phyloP scores from a whole-genome alignment of 2,888 invertebrate genomes.

The Polyommatus icarus region DNA sequence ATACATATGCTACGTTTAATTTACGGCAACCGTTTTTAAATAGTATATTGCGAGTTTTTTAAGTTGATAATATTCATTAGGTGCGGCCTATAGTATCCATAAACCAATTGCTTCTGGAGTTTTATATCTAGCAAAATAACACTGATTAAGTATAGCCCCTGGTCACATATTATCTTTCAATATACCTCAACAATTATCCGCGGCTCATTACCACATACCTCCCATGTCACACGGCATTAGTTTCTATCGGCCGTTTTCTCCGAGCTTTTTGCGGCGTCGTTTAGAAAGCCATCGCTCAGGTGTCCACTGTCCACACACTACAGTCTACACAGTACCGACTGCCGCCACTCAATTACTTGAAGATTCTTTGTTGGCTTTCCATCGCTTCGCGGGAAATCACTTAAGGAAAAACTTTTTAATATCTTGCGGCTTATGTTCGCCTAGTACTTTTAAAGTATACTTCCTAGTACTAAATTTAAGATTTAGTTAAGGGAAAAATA shows the following conservation, averaged over 20 bases:
- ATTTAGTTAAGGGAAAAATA: too few relatives aligned
- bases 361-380: conserved; percentile 19
- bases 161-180: background rate
- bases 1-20: too few relatives aligned
- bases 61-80: too few relatives aligned
- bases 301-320: conserved; percentile 68
- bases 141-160: background rate
- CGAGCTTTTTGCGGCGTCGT: conserved; percentile 66
- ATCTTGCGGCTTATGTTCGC: background rate
- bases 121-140: too few relatives aligned
- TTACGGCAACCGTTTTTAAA: too few relatives aligned
- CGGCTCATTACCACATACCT: conserved; percentile 36
- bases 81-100: too few relatives aligned
- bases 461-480: too few relatives aligned
- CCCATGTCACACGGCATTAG: conserved; percentile 64
- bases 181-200: background rate
- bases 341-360: conserved; percentile 30
- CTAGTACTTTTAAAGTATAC: background rate
- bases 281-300: conserved; percentile 78
- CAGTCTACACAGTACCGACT: conserved; percentile 61
- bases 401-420: background rate
- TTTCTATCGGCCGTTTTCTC: conserved; percentile 69
- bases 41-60: too few relatives aligned
- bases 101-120: too few relatives aligned
- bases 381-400: background rate